Evolutionary conservation across 2,888 invertebrate genomes (phyloP), one percentile per base, ranked within the genome.

Genomic region (Trichacis sp.): DNA sequence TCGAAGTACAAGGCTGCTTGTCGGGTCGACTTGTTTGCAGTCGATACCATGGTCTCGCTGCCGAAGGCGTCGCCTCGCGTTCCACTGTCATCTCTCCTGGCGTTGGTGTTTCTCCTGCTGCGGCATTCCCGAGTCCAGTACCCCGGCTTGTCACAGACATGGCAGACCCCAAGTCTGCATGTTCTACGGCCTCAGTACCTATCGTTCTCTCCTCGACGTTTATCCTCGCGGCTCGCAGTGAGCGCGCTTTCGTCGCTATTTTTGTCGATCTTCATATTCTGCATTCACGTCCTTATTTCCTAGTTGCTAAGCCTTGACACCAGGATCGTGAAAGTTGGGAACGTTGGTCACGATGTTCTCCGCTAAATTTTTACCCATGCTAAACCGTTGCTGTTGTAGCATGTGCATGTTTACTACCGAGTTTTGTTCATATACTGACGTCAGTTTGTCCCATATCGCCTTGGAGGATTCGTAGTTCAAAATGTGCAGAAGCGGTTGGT

Each of bases 371-470:
- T 69, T 73, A 1, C 50, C 48, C 0, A 55, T 36, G 2, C 53
- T 67, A 19, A 61, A 75, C 71, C 72, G 73, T 9, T 68, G 36
- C 40, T 70, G 70, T 24, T 71, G 68, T 0, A 71, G 30, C 45
- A 72, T 57, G 8, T 61, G 74, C 12, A 73, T 65, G n/a, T 63
- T 73, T 2, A 72, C 60, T 40, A 75, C 74, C 0, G 71, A 70
- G 38, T 74, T 76, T n/a, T 72, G 73, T 19, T 79, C 77, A 48
- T 76, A 79, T 0, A 78, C 59, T 2, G 61, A 36, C 0, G 49
- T 40, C 0, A 79, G 56, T 53, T 73, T 74, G 2, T 64, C 43
- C 76, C 77, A 80, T 77, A 79, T 81, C 14, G 71, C 65, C 6
- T 70, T 66, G 1, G 76, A 60, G 3, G 68, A 57, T 17, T 64